A percentile compares a stretch with the other conserved stretches of the same genome.
These are phyloP conservation scores for Meandrina meandrites DNA, from an alignment of 92 coral and sea anemone species.

Conservation along the genomic window DNA sequence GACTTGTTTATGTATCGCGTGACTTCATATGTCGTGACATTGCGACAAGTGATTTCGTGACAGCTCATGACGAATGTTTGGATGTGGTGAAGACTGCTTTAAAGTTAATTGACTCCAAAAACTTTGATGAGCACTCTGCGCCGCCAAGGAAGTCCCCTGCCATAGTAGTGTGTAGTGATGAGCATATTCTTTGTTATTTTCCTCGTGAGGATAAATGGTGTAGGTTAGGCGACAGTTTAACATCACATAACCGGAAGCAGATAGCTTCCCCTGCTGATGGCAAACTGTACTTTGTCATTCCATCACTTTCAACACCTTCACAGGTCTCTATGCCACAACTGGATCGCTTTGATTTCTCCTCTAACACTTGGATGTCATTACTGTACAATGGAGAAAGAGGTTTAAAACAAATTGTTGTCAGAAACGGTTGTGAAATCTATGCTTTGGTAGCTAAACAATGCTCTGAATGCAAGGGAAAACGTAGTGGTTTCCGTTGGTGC, in stretches of 20 bases:
- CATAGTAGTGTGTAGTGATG: not conserved
- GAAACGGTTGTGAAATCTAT: constrained; percentile 5
- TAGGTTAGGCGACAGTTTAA: not conserved
- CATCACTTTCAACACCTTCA: too few species aligned
- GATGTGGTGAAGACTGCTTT: not conserved
- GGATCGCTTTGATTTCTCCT: not conserved
- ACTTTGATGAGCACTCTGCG: not conserved
- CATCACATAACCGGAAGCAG: too few species aligned
- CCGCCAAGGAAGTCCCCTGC: constrained; percentile 14
- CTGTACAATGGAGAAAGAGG: not conserved
- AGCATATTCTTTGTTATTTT: not conserved
- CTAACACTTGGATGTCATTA: not conserved
- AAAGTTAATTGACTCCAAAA: not conserved
- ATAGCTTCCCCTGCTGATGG: too few species aligned
- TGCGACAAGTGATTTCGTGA: not conserved
- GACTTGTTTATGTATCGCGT: constrained; percentile 23
- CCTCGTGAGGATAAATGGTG: constrained; percentile 11
- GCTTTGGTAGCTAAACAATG: too few species aligned
- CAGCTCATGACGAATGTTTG: not conserved
- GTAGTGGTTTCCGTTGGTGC: too few species aligned
- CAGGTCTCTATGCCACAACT: too few species aligned
- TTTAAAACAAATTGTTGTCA: constrained; percentile 1
- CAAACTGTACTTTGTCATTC: too few species aligned
- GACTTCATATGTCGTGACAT: not conserved
- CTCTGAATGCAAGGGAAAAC: too few species aligned